Percentiles rank a stretch among this genome's conserved stretches.
These are phyloP conservation scores for Xiphophorus couchianus DNA, from an alignment of 2,113 vertebrate species.

Conservation along the genomic window DNA sequence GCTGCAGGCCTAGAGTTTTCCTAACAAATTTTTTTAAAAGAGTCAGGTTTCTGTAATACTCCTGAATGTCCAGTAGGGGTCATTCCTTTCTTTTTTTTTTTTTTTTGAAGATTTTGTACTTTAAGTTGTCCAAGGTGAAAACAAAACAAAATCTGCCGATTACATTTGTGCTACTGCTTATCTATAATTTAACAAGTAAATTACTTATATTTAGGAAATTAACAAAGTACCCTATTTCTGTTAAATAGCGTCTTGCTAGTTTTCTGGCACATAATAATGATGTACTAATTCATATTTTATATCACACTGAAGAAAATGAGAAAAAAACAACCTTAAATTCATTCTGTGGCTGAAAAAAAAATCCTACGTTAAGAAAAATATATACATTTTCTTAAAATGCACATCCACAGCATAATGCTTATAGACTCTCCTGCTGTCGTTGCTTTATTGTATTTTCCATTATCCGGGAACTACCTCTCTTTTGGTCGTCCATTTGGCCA, in stretches of 20 bases:
- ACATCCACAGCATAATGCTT: too few relatives aligned
- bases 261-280: neutral
- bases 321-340: neutral
- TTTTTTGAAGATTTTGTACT: neutral
- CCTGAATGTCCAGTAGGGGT: slow-evolving; percentile 34
- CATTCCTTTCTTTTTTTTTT: neutral
- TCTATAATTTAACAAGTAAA: too few relatives aligned
- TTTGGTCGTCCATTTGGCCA: too few relatives aligned
- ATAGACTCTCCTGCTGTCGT: too few relatives aligned
- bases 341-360: neutral
- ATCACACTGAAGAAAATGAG: neutral
- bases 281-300: neutral
- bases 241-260: neutral
- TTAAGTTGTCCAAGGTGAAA: neutral
- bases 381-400: too few relatives aligned
- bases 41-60: slow-evolving; percentile 17
- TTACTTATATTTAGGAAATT: too few relatives aligned
- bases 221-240: neutral
- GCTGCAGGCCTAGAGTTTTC: too few relatives aligned
- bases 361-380: neutral
- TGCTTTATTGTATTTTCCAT: too few relatives aligned
- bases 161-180: too few relatives aligned
- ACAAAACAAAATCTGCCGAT: neutral
- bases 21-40: too few relatives aligned
- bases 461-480: too few relatives aligned